Percentiles rank a stretch among this genome's conserved stretches.
These are phyloP conservation scores for Threskiornis aethiopicus DNA, from an alignment of 2,797 vertebrate species.

Conservation along the genomic window DNA sequence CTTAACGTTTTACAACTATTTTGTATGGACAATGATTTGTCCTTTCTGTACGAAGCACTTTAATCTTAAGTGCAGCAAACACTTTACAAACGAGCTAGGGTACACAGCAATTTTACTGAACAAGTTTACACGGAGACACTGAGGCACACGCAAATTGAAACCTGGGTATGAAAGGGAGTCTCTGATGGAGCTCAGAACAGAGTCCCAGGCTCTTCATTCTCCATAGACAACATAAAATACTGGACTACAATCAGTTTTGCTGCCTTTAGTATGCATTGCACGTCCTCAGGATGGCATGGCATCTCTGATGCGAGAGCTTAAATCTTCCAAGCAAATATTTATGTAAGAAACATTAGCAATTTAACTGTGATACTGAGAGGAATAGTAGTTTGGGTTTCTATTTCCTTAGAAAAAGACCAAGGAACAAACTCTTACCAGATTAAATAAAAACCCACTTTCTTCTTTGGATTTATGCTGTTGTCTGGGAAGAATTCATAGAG, in stretches of 20 bases:
- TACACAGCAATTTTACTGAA: background rate
- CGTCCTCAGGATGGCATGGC: background rate
- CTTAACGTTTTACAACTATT: background rate
- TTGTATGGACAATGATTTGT: background rate
- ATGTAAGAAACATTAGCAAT: background rate
- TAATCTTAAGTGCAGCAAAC: background rate
- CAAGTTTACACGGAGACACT: background rate
- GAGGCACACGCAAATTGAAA: background rate
- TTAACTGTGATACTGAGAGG: background rate
- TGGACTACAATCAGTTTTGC: background rate
- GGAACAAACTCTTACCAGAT: background rate
- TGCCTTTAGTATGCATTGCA: background rate
- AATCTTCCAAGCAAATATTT: slow-evolving; percentile 32
- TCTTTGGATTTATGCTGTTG: slow-evolving; percentile 1
- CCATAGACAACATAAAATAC: background rate
- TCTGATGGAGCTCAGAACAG: background rate
- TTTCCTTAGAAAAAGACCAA: slow-evolving; percentile 10
- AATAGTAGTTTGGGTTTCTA: background rate
- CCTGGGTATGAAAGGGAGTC: background rate
- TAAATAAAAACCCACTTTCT: background rate
- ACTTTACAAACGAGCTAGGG: background rate
- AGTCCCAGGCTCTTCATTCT: background rate
- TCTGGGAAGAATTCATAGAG: slow-evolving; percentile 31
- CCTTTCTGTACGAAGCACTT: background rate
- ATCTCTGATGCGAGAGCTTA: background rate